These are phyloP conservation scores for Puffinus mauretanicus DNA, from an alignment of 2,113 vertebrate genomes.

Conservation along the genomic window DNA sequence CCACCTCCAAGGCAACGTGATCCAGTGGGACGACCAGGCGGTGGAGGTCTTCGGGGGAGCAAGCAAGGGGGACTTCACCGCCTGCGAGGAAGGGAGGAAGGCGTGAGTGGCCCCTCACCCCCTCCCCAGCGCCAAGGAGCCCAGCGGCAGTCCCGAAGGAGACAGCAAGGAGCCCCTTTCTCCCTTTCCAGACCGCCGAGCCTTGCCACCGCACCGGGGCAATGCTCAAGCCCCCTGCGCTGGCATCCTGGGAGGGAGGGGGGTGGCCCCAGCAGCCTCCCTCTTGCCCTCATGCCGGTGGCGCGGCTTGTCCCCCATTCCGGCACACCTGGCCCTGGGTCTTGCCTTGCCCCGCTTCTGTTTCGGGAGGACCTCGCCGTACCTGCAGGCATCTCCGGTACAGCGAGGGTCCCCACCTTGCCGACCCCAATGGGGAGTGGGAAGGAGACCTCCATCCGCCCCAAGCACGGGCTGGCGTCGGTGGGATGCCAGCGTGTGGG, in stretches of 20 bases:
- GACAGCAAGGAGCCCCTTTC: background rate
- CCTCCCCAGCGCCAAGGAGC: constrained; percentile 7
- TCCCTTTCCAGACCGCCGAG: background rate
- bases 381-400: background rate
- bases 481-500: background rate
- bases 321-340: background rate
- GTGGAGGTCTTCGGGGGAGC: constrained; percentile 88
- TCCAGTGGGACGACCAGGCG: constrained; percentile 89
- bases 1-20: constrained; percentile 84
- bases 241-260: background rate
- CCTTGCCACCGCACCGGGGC: background rate
- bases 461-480: background rate
- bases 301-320: background rate
- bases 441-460: background rate
- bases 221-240: rapidly evolving
- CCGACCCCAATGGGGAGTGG: background rate
- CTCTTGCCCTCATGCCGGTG: background rate
- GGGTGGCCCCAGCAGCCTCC: background rate
- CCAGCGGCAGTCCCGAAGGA: background rate
- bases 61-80: constrained; percentile 80
- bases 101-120: constrained; percentile 67
- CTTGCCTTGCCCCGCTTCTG: background rate
- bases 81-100: constrained; percentile 83
- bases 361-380: background rate
- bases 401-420: background rate